phyloP scores from a whole-genome alignment of 2,797 vertebrate species.

The Adrianichthys oophorus region DNA sequence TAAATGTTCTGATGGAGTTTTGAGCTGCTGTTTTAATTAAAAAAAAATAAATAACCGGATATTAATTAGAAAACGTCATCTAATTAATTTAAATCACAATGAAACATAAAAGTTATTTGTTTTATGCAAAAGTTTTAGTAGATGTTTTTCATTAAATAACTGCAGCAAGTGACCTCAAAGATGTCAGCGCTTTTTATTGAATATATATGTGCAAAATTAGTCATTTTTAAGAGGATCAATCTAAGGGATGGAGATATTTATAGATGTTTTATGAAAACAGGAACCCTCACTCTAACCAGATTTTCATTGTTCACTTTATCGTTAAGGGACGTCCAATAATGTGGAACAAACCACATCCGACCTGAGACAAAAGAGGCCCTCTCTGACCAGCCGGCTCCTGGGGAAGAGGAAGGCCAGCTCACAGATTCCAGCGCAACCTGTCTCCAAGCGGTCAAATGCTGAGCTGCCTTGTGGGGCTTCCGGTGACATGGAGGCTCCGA shows the following conservation, averaged over 20 bases:
- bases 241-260: not conserved
- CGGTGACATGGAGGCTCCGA: constrained; percentile 20
- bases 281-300: not conserved
- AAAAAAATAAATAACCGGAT: too few relatives aligned
- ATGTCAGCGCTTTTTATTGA: too few relatives aligned
- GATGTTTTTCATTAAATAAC: too few relatives aligned
- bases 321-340: constrained; percentile 37
- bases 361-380: constrained; percentile 31
- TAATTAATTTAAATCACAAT: too few relatives aligned
- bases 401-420: constrained; percentile 74
- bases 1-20: too few relatives aligned
- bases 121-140: too few relatives aligned
- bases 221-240: too few relatives aligned
- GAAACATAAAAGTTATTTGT: too few relatives aligned
- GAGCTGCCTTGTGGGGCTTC: not conserved
- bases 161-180: too few relatives aligned
- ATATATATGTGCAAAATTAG: too few relatives aligned
- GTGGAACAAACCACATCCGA: constrained; percentile 20
- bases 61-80: too few relatives aligned
- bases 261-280: not conserved
- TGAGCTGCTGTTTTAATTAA: too few relatives aligned
- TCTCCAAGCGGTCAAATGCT: constrained; percentile 37
- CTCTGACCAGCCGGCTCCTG: constrained; percentile 51
- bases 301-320: constrained; percentile 16
- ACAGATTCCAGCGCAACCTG: constrained; percentile 34